A percentile compares a stretch with the other conserved stretches of the same genome.
Conservation (phyloP, 2,113 vertebrate genomes). For the Lophius piscatorius region DNA sequence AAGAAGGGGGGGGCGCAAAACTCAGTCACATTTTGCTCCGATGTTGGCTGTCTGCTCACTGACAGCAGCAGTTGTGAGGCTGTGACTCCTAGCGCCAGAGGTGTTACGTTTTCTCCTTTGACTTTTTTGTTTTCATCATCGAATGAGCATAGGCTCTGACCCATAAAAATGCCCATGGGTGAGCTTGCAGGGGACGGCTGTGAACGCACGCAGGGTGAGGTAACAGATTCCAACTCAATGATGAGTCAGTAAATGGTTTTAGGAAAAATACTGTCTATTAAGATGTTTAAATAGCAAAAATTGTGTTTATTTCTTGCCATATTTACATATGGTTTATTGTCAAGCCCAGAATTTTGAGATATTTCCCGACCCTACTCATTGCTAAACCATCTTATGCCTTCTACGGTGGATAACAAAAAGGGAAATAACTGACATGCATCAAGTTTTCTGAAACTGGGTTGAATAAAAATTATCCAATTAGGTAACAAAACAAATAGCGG, state of each 20-base stretch:
- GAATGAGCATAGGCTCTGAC: conserved; percentile 78
- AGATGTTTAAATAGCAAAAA: no score
- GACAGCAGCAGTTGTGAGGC: conserved; percentile 56
- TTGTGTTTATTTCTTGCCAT: no score
- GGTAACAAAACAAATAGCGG: conserved; percentile 38
- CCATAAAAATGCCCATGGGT: conserved; percentile 76
- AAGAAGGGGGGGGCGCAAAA: conserved; percentile 8
- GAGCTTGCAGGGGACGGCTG: conserved; percentile 63
- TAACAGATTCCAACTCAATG: conserved; percentile 77
- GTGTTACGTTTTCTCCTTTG: conserved; percentile 78
- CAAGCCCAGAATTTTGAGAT: no score
- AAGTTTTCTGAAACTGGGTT: conserved; percentile 30
- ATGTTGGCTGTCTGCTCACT: conserved; percentile 52
- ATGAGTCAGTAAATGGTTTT: conserved; percentile 72
- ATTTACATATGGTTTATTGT: no score
- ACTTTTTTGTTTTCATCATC: conserved; percentile 79
- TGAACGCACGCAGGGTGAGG: conserved; percentile 65
- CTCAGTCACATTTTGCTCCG: conserved; percentile 57
- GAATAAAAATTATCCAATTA: conserved; percentile 52
- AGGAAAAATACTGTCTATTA: conserved; percentile 28
- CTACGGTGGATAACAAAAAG: conserved; percentile 2
- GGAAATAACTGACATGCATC: conserved; percentile 18
- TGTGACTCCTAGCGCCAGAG: conserved; percentile 69
- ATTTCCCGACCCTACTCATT: conserved; percentile 3
- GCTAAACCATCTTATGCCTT: not conserved